Evolutionary conservation across 2,113 vertebrate species (phyloP).

Genomic region (Chunga burmeisteri): DNA sequence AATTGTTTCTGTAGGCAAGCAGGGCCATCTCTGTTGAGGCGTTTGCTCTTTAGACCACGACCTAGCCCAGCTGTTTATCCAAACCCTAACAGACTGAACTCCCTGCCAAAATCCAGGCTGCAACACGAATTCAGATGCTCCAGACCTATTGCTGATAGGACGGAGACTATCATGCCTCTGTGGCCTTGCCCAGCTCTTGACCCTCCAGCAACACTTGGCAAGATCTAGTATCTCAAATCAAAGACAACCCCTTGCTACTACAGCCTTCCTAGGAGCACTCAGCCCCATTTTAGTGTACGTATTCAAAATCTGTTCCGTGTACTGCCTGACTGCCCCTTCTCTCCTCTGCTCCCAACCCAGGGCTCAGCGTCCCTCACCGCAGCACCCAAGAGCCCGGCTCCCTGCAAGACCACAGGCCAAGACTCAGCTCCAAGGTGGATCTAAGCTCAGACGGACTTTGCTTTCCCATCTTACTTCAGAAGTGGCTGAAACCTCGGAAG

Average conservation of each 20-base stretch:
- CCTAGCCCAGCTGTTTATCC: too few species aligned
- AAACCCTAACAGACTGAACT: not conserved
- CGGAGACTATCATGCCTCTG: not conserved
- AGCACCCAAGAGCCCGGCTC: not conserved
- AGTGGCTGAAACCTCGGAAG: not conserved
- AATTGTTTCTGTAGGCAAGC: not conserved
- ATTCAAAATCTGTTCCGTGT: not conserved
- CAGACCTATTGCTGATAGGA: not conserved
- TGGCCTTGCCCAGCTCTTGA: not conserved
- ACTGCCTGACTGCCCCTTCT: not conserved
- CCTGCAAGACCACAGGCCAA: not conserved
- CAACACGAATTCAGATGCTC: not conserved
- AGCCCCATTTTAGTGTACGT: not conserved
- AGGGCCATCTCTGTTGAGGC: rapidly evolving
- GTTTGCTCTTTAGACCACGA: not conserved
- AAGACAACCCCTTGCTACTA: not conserved
- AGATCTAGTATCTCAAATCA: not conserved
- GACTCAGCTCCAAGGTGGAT: not conserved
- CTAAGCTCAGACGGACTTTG: not conserved
- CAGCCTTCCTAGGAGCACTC: not conserved
- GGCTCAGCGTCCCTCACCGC: not conserved
- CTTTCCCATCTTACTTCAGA: not conserved
- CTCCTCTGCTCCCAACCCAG: not conserved
- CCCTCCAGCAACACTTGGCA: rapidly evolving
- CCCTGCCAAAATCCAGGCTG: not conserved